These are phyloP conservation scores for Mylabris phalerata DNA, from an alignment of 1,140 invertebrate species.

Conservation along the genomic window DNA sequence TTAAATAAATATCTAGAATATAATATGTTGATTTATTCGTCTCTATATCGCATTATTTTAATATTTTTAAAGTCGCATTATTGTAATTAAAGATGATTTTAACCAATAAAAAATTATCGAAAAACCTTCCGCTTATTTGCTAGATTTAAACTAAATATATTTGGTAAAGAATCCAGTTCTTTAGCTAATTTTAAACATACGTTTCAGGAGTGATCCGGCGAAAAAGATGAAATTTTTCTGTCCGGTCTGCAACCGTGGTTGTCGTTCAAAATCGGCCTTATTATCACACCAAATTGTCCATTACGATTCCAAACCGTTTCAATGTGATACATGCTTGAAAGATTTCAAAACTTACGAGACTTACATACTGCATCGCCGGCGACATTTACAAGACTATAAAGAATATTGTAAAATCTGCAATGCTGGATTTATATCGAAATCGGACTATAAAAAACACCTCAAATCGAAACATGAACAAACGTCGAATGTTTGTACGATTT, in stretches of 20 bases:
- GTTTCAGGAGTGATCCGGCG: constrained; percentile 24
- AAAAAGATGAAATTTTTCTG: constrained; percentile 40
- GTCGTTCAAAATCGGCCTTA: constrained; percentile 41
- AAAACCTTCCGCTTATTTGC: too few relatives aligned
- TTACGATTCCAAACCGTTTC: constrained; percentile 45
- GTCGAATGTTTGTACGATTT: constrained; percentile 28
- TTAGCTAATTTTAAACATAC: constrained; percentile 38
- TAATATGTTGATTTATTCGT: too few relatives aligned
- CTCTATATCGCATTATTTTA: too few relatives aligned
- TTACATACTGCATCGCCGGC: constrained; percentile 30
- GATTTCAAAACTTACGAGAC: too few relatives aligned
- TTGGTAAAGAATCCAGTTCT: constrained; percentile 27
- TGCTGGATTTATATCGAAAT: too few relatives aligned
- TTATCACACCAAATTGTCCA: constrained; percentile 38
- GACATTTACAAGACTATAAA: constrained; percentile 49
- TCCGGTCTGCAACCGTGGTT: constrained; percentile 41
- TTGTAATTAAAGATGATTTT: too few relatives aligned
- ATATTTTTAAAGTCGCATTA: too few relatives aligned
- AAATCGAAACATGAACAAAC: background rate
- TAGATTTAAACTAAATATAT: background rate
- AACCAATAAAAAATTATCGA: too few relatives aligned
- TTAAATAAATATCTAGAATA: too few relatives aligned
- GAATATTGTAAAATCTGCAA: background rate
- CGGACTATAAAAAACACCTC: too few relatives aligned
- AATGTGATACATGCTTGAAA: constrained; percentile 47